Evolutionary conservation across 2,797 vertebrate species (phyloP), one percentile per base, ranked within the genome.

Genomic region (Catharus ustulatus): DNA sequence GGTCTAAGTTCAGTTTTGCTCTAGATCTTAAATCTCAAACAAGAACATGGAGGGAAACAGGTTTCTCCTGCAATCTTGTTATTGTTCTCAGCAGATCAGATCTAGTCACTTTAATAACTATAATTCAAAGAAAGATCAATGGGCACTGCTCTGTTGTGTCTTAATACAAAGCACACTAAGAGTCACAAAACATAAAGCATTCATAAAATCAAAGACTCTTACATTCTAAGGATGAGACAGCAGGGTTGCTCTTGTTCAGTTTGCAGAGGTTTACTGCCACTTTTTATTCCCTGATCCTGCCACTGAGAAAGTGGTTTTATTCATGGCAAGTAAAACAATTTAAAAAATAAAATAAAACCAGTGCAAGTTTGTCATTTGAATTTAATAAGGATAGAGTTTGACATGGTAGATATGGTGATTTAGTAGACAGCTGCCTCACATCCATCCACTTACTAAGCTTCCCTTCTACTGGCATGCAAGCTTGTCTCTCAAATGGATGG

Each of bases 121-220:
- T 15, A 84, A 73, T 69, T 93, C 66, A 92, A 84, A 95, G 72
- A 62, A 82, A 87, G 89, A 96, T 86, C 94, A 78, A 72, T 3
- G 4, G 59, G 55, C 68, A 64, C 27, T 76, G 61, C n/a, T 87
- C 55, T 52, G 43, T 55, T 1, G 0, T 40, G 66, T 48, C 59
- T 52, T 84, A 64, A 89, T 72, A 84, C 40, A 94, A 87, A 23
- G 36, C 34, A 68, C 48, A 59, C 67, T 38, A 55, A 73, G 26
- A 96, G 48, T 59, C 74, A 86, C 46, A 73, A 49, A 92, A 90
- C 58, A 93, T 66, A 92, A 86, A 93, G 86, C 46, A 90, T 73
- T 87, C 63, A 69, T 42, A 73, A 92, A 92, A 90, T 82, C 84
- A 82, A 93, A 89, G 45, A 89, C 77, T 92, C 64, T 85, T 87